phyloP scores from a whole-genome alignment of 2,888 invertebrate species.

The Lottia gigantea region DNA sequence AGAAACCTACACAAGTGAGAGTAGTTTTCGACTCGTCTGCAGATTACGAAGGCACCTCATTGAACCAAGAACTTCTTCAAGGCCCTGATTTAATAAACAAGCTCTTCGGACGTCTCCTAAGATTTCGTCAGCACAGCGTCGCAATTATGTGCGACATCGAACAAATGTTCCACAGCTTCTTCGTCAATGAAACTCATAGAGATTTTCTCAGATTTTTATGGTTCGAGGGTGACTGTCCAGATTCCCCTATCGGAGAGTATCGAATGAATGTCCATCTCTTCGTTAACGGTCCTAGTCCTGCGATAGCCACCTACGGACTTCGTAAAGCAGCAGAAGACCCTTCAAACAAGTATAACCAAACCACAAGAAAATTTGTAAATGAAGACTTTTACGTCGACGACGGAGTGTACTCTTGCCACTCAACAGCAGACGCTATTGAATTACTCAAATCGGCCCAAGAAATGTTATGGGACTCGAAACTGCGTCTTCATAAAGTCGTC shows the following conservation, averaged over 20 bases:
- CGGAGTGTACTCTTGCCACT: slow-evolving; percentile 20
- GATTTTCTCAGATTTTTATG: slow-evolving; percentile 27
- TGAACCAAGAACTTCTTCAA: slow-evolving; percentile 22
- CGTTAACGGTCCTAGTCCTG: slow-evolving; percentile 25
- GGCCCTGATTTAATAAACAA: slow-evolving; percentile 27
- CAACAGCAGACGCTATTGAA: slow-evolving; percentile 16
- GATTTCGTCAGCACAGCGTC: slow-evolving; percentile 22
- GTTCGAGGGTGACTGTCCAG: slow-evolving; percentile 21
- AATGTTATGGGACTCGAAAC: background rate
- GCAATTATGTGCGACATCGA: slow-evolving; percentile 23
- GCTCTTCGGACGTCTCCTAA: slow-evolving; percentile 19
- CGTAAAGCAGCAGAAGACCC: slow-evolving; percentile 20
- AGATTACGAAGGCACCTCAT: slow-evolving; percentile 17
- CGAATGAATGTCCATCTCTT: slow-evolving; percentile 29
- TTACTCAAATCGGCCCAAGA: background rate
- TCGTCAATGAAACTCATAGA: slow-evolving; percentile 6
- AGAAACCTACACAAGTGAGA: slow-evolving; percentile 7
- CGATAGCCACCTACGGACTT: slow-evolving; percentile 22
- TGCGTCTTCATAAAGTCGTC: background rate
- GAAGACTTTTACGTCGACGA: slow-evolving; percentile 31
- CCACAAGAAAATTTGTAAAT: slow-evolving; percentile 22
- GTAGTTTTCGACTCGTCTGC: slow-evolving; percentile 25
- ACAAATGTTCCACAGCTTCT: slow-evolving; percentile 24
- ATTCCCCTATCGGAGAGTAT: slow-evolving; percentile 18
- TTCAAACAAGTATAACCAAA: slow-evolving; percentile 12